Base-by-base conservation (phyloP, 2,113 vertebrate species). In the Noturus placidus region DNA sequence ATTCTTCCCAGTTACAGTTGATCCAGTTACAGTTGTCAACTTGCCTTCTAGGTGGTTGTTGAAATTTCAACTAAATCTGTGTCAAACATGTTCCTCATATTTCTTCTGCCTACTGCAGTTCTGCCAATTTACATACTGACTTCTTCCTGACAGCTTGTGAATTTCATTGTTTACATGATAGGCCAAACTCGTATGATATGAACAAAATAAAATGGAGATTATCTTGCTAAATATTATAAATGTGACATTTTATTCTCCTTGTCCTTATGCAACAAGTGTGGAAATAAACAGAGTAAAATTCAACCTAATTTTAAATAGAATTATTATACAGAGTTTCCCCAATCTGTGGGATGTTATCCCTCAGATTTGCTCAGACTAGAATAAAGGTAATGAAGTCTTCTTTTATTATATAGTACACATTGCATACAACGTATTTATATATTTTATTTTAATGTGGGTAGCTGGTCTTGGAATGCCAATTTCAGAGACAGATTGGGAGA, bases 1-100 rank as follows among this genome's bases (percentile, higher is more conserved):
- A 87, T 70, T 63, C 85, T 87, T 61, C 52, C 33, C 79, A 52
- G 88, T 27, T 63, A 1, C 50, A 88, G 57, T 86, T 89, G 79
- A 86, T 63, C 81, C 35, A 67, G 82, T 90, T 79, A 59, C 76
- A 69, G 54, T 33, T 78, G 11, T 77, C 56, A 38, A 77, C 76
- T 56, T 42, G 69, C 9, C 70, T 52, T 78, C 6, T 63, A 72
- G 57, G 30, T 42, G 65, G n/a, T 90, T 67, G 30, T 76, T 90
- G 19, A 72, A 17, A 7, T 38, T 86, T 89, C 52, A 82, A 56
- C 1, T 52, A 25, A 1, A 85, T 84, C 11, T 56, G 72, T 20
- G 54, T 20, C 38, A 33, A 61, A 38, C 63, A 77, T 86, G 27
- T 25, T 67, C 27, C 30, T 87, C 72, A 50, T 86, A 20, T 19